These are phyloP conservation scores for Lutraria lutraria DNA, from an alignment of 2,888 invertebrate genomes.

Conservation along the genomic window DNA sequence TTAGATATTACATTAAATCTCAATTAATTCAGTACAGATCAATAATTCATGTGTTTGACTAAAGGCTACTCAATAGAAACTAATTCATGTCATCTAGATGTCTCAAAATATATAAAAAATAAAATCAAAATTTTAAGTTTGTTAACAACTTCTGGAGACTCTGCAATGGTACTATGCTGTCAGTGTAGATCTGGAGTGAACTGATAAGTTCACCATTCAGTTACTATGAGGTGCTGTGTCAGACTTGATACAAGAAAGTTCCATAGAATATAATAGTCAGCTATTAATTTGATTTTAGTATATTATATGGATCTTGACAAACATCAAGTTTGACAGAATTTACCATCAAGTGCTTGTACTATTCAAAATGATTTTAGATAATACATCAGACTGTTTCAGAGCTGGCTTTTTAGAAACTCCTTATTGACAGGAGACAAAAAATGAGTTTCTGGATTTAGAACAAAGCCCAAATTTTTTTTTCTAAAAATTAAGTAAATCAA, in stretches of 20 bases:
- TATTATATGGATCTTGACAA: neutral
- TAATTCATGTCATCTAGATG: neutral
- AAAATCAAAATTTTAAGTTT: too few species aligned
- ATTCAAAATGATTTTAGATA: neutral
- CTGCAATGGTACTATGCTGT: too few species aligned
- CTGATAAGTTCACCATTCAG: neutral
- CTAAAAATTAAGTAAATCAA: too few species aligned
- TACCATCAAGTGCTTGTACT: neutral
- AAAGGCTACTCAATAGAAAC: neutral
- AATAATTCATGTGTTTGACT: too few species aligned
- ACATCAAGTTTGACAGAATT: neutral
- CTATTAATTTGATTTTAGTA: neutral
- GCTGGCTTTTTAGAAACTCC: too few species aligned
- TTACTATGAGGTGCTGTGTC: neutral
- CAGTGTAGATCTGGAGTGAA: neutral
- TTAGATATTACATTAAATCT: neutral
- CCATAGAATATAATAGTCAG: conserved; percentile 6
- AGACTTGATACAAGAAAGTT: neutral
- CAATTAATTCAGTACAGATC: neutral
- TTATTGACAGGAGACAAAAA: too few species aligned
- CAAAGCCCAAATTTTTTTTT: too few species aligned
- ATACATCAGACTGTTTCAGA: too few species aligned
- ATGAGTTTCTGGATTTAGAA: too few species aligned
- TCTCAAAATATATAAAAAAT: neutral
- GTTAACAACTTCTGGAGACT: too few species aligned